Evolutionary conservation across 1,140 invertebrate genomes (phyloP), one percentile per base, ranked within the genome.

Genomic region (Colletes gigas): DNA sequence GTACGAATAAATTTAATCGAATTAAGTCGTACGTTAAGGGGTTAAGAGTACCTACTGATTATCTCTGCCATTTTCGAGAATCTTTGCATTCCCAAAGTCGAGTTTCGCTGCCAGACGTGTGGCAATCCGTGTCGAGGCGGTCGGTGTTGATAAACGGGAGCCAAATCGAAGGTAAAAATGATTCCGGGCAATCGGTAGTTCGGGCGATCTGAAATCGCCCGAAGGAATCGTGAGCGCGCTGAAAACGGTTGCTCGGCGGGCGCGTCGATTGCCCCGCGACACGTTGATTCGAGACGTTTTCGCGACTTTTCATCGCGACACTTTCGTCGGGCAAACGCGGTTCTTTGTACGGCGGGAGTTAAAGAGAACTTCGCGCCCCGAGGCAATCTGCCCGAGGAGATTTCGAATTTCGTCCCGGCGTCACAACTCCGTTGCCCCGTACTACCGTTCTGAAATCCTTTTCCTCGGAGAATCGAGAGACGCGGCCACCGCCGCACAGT

Each of bases 241-340:
- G 70, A 63, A 81, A 54, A 55, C 10, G 55, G 57, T 59, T 50
- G 68, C 68, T 68, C 70, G 65, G 21, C 41, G 77, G 15, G 73
- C 83, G 69, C 67, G 82, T 59, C 83, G 83, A 85, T 85, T 84
- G 83, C 78, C 78, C 57, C 68, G 60, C 84, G 80, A 82, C 84
- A 75, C 83, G 74, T 85, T 86, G 84, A 86, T 86, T 86, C 83
- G 71, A 85, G 70, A 74, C 83, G 76, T 82, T 86, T 79, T 83
- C 80, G 83, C 66, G 81, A 82, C 84, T 86, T 86, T 86, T 76
- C 85, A 83, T 85, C 83, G 50, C 63, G 71, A 85, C 84, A 83
- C 76, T 86, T 86, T 73, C 76, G 75, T 72, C 76, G 77, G 73
- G 68, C 62, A 78, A 78, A 82, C 76, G 75, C 63, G 77, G 57